Base-by-base conservation (phyloP, 2,113 vertebrate species). In the Ramphastos sulfuratus region DNA sequence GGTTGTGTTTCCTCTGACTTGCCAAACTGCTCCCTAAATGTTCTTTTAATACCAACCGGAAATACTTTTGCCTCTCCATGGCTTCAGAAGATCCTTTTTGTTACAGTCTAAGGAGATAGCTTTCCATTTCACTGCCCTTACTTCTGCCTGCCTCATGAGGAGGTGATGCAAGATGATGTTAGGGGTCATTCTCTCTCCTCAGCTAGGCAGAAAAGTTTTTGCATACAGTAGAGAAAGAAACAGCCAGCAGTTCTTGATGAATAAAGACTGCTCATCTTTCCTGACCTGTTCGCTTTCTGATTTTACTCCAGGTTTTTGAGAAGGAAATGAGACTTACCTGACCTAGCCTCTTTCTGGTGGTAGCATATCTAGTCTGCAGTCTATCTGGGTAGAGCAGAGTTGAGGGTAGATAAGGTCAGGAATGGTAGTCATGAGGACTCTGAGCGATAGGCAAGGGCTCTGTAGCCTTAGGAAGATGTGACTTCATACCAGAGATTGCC, bases 151-250 rank as follows among this genome's bases (percentile, higher is more conserved):
- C 46, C 0, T 0, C 59, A 24, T 14, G 39, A 59, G 50, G 18
- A 91, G 24, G 27, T 1, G 0, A 14, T 7, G 7, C 0, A 1
- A 14, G 56, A 17, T 72, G 60, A 25, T 65, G 15, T 12, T 78
- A n/a, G 37, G 58, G 7, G 28, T 83, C 19, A 23, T 54, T 23
- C 19, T 58, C 15, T 66, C 37, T 78, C 14, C 54, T 73, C 46
- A 66, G 11, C 3, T 48, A 55, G 66, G 35, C 13, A 66, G 35
- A 73, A 20, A 37, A 69, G 18, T 10, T 81, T 73, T n/a, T 28
- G 55, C 12, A 3, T 0, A n/a, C 9, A 10, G 10, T 11, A 73
- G 27, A 50, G 69, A 23, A 70, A 39, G 28, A 27, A 59, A 18
- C 33, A 83, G 18, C 23, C 60, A 27, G 20, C 12, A n/a, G 12